phyloP scores from a whole-genome alignment of 2,797 vertebrate genomes.

The Hemitrygon akajei region DNA sequence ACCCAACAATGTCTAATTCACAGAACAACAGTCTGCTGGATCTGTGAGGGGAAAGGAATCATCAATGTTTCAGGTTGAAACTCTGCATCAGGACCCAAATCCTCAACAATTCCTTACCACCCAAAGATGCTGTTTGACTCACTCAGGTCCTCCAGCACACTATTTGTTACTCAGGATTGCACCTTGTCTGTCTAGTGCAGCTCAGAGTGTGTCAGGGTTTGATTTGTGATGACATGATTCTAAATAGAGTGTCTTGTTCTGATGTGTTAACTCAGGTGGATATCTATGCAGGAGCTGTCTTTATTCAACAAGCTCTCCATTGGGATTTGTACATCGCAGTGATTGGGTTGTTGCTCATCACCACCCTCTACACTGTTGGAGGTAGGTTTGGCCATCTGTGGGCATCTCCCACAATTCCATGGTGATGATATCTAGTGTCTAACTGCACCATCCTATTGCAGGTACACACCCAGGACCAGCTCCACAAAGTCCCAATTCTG shows the following conservation, averaged over 20 bases:
- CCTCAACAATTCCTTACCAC: no score
- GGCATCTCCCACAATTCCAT: neutral
- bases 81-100: no score
- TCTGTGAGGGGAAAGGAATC: no score
- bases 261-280: slow-evolving; percentile 68
- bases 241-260: neutral
- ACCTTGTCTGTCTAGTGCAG: no score
- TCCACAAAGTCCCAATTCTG: neutral
- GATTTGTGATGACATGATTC: neutral
- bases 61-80: no score
- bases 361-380: slow-evolving; percentile 82
- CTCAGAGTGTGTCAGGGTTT: neutral
- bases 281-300: slow-evolving; percentile 90
- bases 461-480: neutral
- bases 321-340: slow-evolving; percentile 88
- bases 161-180: no score
- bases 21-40: no score
- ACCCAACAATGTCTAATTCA: neutral
- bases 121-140: no score
- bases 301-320: slow-evolving; percentile 85
- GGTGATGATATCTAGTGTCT: neutral
- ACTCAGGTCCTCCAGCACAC: no score
- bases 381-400: slow-evolving; percentile 55
- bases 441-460: neutral
- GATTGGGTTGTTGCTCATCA: slow-evolving; percentile 70